These are phyloP conservation scores for Cybosia mesomella DNA, from an alignment of 2,888 invertebrate genomes.

Conservation along the genomic window DNA sequence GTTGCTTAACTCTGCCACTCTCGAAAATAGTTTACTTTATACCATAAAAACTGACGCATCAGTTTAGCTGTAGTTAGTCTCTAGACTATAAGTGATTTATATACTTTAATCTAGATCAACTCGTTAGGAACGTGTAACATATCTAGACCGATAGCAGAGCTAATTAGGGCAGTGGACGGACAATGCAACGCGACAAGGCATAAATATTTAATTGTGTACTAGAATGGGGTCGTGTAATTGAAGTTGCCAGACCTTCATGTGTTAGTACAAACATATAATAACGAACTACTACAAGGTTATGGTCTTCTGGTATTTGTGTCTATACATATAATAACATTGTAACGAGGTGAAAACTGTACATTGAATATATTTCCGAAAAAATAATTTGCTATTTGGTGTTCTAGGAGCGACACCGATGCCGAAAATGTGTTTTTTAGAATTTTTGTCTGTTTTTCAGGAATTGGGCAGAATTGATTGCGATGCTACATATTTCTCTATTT, in stretches of 20 bases:
- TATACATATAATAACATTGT: too few species aligned
- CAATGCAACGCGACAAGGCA: slow-evolving; percentile 11
- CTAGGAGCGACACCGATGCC: too few species aligned
- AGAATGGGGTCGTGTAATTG: slow-evolving; percentile 9
- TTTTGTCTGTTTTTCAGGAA: too few species aligned
- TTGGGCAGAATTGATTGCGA: too few species aligned
- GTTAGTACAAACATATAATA: background rate
- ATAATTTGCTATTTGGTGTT: too few species aligned
- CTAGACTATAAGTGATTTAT: slow-evolving; percentile 12
- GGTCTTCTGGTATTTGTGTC: background rate
- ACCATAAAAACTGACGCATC: background rate
- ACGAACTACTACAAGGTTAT: background rate
- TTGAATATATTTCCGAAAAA: too few species aligned
- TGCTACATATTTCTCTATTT: too few species aligned
- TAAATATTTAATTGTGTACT: slow-evolving; percentile 12
- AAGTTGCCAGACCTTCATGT: background rate
- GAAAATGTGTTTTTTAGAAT: too few species aligned
- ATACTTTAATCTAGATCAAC: slow-evolving; percentile 13
- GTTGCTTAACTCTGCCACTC: too few species aligned
- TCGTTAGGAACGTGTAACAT: slow-evolving; percentile 13
- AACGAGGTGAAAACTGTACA: too few species aligned
- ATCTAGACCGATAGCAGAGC: slow-evolving; percentile 3
- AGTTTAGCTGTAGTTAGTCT: background rate
- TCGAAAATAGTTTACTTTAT: too few species aligned
- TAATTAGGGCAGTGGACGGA: slow-evolving; percentile 18